Base-by-base conservation (phyloP, 35 echinoderm and acorn worm species). In the Strongylocentrotus purpuratus region DNA sequence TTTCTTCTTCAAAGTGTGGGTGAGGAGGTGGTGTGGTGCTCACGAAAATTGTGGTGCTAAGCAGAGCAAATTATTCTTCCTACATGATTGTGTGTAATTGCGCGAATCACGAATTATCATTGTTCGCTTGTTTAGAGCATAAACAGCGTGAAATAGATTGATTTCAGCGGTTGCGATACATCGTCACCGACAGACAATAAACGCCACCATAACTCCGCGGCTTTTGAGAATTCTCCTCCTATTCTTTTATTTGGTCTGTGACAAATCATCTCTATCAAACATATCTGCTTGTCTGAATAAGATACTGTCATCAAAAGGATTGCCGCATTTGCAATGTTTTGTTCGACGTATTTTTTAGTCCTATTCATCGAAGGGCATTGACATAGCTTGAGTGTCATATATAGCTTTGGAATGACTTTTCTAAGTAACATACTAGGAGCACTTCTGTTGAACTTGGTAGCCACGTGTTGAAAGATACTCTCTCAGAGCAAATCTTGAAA, bases 81-180 rank as follows among this genome's bases (percentile, higher is more conserved):
- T 46, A 93, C 45, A 93, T 58, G 91, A 93, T 93, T 93, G 91
- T 93, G 91, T 93, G 91, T 58, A 93, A 93, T 93, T 93, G 91
- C 48, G 91, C 91, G 91, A 93, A 93, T 93, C 91, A 93, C 48
- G 91, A 93, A 46, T 93, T 93, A 93, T 93, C 91, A 52, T 93
- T 93, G 91, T 93, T 93, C 91, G 91, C n/a, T 93, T 93, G 91
- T 93, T 93, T 48, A 93, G 48, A 31, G 32, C 91, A 93, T 46
- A 93, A 93, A 93, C 48, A 93, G 91, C 91, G 91, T 93, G 91
- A 93, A 93, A 93, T 93, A 93, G 91, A 93, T 93, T 93, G 91
- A 93, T 93, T 93, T 93, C 91, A 93, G 91, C 91, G 91, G 91
- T 93, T 93, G n/a, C 32, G 65, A 31, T 93, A 52, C 91, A 93